Evolutionary conservation across 2,797 vertebrate genomes (phyloP).

Genomic region (Cyprinodon diabolis): DNA sequence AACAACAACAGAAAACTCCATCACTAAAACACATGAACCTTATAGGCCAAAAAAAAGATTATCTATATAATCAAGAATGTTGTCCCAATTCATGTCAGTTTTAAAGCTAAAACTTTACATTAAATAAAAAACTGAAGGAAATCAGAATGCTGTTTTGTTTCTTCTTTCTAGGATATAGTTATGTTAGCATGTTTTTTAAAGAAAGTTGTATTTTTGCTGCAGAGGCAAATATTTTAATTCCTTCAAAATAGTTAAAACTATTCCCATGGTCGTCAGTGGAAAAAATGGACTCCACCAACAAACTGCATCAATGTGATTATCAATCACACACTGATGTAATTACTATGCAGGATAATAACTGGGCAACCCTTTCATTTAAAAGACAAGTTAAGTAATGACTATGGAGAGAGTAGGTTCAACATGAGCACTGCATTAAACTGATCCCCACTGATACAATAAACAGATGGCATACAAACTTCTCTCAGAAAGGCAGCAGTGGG

Average conservation of each 20-base stretch:
- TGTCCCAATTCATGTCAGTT: not conserved
- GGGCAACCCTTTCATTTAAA: not conserved
- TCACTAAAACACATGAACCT: slow-evolving; percentile 31
- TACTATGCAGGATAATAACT: slow-evolving; percentile 3
- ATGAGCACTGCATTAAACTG: slow-evolving; percentile 45
- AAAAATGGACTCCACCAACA: not conserved
- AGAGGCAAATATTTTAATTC: slow-evolving; percentile 3
- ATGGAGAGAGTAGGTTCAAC: slow-evolving; percentile 44
- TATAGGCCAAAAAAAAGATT: slow-evolving; percentile 17
- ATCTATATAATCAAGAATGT: not conserved
- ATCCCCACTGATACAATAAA: slow-evolving; percentile 55
- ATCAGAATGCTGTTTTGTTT: not conserved
- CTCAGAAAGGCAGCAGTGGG: slow-evolving; percentile 42
- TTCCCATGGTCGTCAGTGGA: slow-evolving; percentile 2
- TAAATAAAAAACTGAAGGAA: not conserved
- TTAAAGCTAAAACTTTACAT: not conserved
- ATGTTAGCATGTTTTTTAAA: not conserved
- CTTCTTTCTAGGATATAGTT: not conserved
- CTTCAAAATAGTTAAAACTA: slow-evolving; percentile 10
- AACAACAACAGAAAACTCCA: slow-evolving; percentile 31
- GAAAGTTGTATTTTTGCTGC: not conserved
- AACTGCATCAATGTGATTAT: slow-evolving; percentile 17
- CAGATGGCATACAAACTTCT: slow-evolving; percentile 63
- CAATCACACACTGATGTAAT: slow-evolving; percentile 23
- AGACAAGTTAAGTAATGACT: slow-evolving; percentile 38